phyloP scores from a whole-genome alignment of 2,888 invertebrate genomes.

The Trachelus iudaicus region DNA sequence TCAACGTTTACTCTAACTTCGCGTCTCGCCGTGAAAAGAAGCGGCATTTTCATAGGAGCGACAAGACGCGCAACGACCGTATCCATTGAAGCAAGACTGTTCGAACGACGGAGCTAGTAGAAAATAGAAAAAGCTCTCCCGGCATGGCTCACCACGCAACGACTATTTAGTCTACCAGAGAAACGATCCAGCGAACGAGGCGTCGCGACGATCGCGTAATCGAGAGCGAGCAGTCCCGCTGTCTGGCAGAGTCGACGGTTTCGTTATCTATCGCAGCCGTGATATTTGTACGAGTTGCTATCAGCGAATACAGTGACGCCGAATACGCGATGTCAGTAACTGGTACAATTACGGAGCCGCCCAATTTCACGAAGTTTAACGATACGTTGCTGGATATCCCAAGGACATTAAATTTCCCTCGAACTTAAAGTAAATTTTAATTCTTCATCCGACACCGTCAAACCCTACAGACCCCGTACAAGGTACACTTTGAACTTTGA shows the following conservation, averaged over 20 bases:
- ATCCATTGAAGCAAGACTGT: not conserved
- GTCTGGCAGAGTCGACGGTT: constrained; percentile 21
- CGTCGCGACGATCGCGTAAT: not conserved
- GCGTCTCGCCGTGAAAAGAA: not conserved
- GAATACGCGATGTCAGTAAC: not conserved
- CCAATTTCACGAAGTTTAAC: not conserved
- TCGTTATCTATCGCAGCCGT: constrained; percentile 17
- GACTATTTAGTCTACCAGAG: not conserved
- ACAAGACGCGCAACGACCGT: not conserved
- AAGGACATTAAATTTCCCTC: not conserved
- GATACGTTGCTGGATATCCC: not conserved
- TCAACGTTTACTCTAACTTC: not conserved
- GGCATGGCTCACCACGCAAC: not conserved
- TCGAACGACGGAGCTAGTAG: not conserved
- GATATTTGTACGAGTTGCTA: constrained; percentile 15
- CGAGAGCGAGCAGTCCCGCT: constrained; percentile 19
- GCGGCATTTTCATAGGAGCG: not conserved
- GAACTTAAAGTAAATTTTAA: too few relatives aligned
- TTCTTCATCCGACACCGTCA: not conserved
- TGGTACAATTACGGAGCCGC: not conserved
- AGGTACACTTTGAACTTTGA: not conserved
- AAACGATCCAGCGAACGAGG: not conserved
- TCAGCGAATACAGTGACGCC: constrained; percentile 5
- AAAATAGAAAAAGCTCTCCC: not conserved
- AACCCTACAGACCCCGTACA: not conserved